These are phyloP conservation scores for Hypomesus transpacificus DNA, from an alignment of 2,113 vertebrate species.

Conservation along the genomic window DNA sequence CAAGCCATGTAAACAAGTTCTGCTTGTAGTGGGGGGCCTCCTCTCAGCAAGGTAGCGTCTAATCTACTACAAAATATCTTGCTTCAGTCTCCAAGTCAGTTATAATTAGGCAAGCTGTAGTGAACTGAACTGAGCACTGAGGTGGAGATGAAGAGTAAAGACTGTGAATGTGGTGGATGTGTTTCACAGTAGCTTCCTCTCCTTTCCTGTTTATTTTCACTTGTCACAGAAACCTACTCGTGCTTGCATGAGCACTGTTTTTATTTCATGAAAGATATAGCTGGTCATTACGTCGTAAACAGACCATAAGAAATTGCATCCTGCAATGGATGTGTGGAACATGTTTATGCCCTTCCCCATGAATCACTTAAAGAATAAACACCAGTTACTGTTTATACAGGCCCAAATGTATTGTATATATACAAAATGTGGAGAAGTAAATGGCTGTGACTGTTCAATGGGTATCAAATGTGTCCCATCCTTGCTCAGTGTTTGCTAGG, in stretches of 20 bases:
- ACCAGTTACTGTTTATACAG: constrained; percentile 19
- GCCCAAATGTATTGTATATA: constrained; percentile 17
- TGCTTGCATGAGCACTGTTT: constrained; percentile 3
- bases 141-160: background rate
- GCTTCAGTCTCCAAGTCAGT: too few relatives aligned
- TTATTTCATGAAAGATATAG: constrained; percentile 10
- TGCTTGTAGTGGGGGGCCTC: too few relatives aligned
- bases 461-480: constrained; percentile 8
- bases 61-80: too few relatives aligned
- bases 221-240: constrained; percentile 8
- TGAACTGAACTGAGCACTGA: background rate
- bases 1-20: too few relatives aligned
- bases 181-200: constrained; percentile 14
- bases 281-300: constrained; percentile 10
- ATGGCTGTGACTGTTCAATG: background rate
- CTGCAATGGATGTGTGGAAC: constrained; percentile 3
- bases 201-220: constrained; percentile 2
- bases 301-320: constrained; percentile 7
- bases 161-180: background rate
- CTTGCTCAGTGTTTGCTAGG: background rate
- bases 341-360: constrained; percentile 13
- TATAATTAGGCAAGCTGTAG: background rate
- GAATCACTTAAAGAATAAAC: constrained; percentile 22
- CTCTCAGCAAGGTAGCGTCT: too few relatives aligned
- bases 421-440: constrained; percentile 1